Evolutionary conservation across 2,888 invertebrate genomes (phyloP), one percentile per base, ranked within the genome.

Genomic region (Conus canariensis): DNA sequence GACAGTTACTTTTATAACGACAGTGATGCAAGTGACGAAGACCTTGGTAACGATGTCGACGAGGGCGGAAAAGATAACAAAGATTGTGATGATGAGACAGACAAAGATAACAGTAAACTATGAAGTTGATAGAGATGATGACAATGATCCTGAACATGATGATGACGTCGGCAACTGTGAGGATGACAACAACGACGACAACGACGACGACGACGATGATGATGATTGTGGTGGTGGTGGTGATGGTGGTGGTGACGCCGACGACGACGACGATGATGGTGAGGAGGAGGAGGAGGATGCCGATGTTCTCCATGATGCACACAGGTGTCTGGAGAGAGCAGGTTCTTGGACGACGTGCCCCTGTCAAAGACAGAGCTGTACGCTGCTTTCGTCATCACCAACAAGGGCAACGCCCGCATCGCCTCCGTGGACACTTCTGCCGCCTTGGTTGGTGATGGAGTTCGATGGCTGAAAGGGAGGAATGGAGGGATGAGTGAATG

Each of bases 321-420:
- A n/a, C 92, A 95, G 95, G 93, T 94, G 14, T 92, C 95, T 93
- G 98, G 98, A 0, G 98, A 98, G 95, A 98, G 98, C 0, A 97
- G 97, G 90, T 98, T 98, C 96, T 96, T 97, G 25, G 98, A 98
- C 95, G 98, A 98, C 95, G 96, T 94, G 12, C 93, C 94, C 10
- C 85, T 91, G 10, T 82, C 88, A 88, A 97, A 97, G 30, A 97
- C 97, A 91, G 98, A 98, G 96, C 97, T 98, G 0, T 97, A 97
- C 95, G 98, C 97, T 30, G 97, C 97, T 9, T 97, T 98, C 94
- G 98, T 98, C 0, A 96, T 97, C 1, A 97, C 97, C 89, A 97
- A 88, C 96, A 97, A 95, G 95, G 97, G 90, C 95, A 97, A 91
- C 90, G 98, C 97, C 0, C 97, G 97, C 92, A 97, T 98, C 89